Evolutionary conservation across 2,888 invertebrate genomes (phyloP), one percentile per base, ranked within the genome.

Genomic region (Cyrtodaria siliqua): DNA sequence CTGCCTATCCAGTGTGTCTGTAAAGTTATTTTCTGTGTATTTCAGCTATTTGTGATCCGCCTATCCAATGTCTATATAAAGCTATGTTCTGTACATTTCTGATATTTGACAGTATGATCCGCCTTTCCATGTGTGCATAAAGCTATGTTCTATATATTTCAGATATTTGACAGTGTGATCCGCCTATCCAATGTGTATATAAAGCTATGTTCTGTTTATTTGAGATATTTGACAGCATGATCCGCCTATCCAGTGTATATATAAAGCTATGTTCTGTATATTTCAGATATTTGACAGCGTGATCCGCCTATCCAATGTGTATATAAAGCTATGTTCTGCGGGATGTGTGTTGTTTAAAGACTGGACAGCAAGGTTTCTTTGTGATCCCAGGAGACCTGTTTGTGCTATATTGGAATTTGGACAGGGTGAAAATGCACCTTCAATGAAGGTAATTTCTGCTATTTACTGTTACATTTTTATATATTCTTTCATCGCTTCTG

Each of bases 261-360:
- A 38, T 38, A 38, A 12, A 8, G 16, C 8, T n/a, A n/a, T n/a
- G n/a, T n/a, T n/a, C n/a, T n/a, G n/a, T n/a, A n/a, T 12, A 33
- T 33, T 33, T 33, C 40, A 91, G 90, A 75, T 87, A 49, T 85
- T 89, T 72, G 89, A 90, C 79, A 85, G 87, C 24, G 74, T 90
- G 6, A 86, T 84, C 2, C 61, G 89, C 9, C 78, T 91, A 87
- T n/a, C 83, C 85, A 14, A 76, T 68, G 84, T 86, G 2, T 90
- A 85, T 77, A 71, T 86, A 4, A 83, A 87, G 44, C 44, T 44
- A 16, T 44, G 44, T 20, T 44, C 44, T 44, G 44, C 44, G 4
- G 44, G 44, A 18, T 87, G 89, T 57, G 63, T 63, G 24, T 40
- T 71, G 38, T 71, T 63, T 52, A 84, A 86, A 33, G 69, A 84